Evolutionary conservation across 1,140 invertebrate species (phyloP).

Genomic region (Orius insidiosus): DNA sequence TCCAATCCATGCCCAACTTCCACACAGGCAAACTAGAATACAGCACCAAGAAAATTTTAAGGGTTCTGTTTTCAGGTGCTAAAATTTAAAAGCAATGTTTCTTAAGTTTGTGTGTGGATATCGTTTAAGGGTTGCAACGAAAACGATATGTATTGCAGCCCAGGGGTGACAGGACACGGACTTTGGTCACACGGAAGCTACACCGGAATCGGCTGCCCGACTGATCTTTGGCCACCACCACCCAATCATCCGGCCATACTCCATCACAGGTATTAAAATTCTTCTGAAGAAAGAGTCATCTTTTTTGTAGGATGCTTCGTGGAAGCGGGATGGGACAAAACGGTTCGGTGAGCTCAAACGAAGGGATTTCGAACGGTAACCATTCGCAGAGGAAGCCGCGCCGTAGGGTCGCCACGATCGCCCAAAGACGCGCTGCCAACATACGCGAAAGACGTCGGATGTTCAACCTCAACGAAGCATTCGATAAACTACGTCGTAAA

Average conservation of each 20-base stretch:
- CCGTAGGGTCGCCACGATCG: constrained; percentile 71
- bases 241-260: constrained; percentile 8
- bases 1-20: no score
- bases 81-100: not conserved
- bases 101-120: not conserved
- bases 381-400: constrained; percentile 51
- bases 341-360: constrained; percentile 1
- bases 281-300: not conserved
- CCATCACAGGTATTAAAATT: constrained; percentile 7
- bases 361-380: constrained; percentile 2
- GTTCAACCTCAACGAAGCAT: constrained; percentile 96
- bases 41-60: not conserved
- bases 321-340: constrained; percentile 6
- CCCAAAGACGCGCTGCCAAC: constrained; percentile 77
- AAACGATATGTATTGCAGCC: constrained; percentile 9
- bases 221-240: constrained; percentile 9
- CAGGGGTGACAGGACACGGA: not conserved
- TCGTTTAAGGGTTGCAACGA: constrained; percentile 8
- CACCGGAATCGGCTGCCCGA: constrained; percentile 7
- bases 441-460: constrained; percentile 86
- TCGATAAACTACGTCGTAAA: constrained; percentile 79
- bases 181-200: constrained; percentile 11
- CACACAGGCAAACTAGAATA: no score
- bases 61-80: no score
- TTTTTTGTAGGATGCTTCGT: constrained; percentile 11